These are phyloP conservation scores for Limulus polyphemus DNA, from an alignment of 2,888 invertebrate genomes.

Conservation along the genomic window DNA sequence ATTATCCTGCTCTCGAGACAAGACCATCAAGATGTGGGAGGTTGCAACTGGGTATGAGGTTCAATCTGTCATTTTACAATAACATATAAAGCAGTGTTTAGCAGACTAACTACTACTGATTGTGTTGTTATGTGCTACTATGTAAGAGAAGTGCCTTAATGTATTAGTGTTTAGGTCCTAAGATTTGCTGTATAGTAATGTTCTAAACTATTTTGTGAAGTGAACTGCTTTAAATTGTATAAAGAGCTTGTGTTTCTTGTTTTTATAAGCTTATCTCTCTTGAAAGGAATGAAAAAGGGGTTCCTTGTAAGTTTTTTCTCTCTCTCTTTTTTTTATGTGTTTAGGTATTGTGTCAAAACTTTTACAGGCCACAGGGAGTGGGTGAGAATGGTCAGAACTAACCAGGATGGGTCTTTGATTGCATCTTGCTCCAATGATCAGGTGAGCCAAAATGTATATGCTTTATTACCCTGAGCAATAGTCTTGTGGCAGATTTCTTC, in stretches of 20 bases:
- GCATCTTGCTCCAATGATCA: conserved; percentile 99
- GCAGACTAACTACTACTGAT: too few species aligned
- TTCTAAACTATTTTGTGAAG: too few species aligned
- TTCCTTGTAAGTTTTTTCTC: neutral
- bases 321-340: conserved; percentile 4
- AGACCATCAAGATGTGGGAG: conserved; percentile 99
- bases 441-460: conserved; percentile 30
- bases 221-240: too few species aligned
- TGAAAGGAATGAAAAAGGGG: neutral
- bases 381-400: conserved; percentile 96
- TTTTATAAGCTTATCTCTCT: neutral
- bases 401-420: conserved; percentile 79
- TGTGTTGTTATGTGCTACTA: too few species aligned
- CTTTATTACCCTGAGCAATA: too few species aligned
- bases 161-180: too few species aligned
- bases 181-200: too few species aligned
- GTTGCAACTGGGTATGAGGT: conserved; percentile 66
- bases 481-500: too few species aligned
- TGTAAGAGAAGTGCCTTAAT: too few species aligned
- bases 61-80: too few species aligned
- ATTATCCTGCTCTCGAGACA: conserved; percentile 90
- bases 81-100: too few species aligned
- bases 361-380: conserved; percentile 97
- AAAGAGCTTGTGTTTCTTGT: neutral
- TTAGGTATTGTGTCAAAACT: conserved; percentile 84